Percentiles rank a stretch among this genome's conserved stretches.
These are phyloP conservation scores for Mustelus asterias DNA, from an alignment of 2,113 vertebrate genomes.

Conservation along the genomic window DNA sequence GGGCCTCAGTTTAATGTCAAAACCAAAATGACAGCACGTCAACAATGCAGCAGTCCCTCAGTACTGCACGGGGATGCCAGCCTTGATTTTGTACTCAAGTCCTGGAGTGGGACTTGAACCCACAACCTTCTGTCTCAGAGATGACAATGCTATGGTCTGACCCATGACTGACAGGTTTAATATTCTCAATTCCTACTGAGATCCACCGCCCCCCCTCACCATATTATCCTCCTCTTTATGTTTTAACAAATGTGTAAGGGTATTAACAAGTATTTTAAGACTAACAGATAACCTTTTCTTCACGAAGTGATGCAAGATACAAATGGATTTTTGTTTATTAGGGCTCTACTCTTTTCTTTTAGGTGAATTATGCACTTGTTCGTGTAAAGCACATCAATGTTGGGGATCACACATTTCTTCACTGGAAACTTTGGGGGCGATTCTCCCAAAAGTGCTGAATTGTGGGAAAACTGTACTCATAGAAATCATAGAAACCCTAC, in stretches of 20 bases:
- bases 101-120: neutral
- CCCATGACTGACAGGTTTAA: neutral
- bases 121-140: neutral
- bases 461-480: no score
- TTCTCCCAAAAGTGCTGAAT: no score
- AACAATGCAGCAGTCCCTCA: neutral
- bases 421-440: neutral
- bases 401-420: neutral
- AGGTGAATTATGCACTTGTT: neutral
- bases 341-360: neutral
- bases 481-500: no score
- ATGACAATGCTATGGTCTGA: neutral
- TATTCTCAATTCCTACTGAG: neutral
- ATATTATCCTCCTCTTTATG: neutral
- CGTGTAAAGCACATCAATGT: neutral
- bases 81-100: neutral
- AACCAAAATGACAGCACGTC: neutral
- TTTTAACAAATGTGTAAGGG: neutral
- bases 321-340: neutral
- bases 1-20: no score
- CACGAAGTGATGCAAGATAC: neutral
- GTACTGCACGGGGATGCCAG: no score
- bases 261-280: neutral
- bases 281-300: neutral
- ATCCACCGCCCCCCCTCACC: neutral